These are phyloP conservation scores for Pocillopora meandrina DNA, from an alignment of 92 coral and sea anemone species.

Conservation along the genomic window DNA sequence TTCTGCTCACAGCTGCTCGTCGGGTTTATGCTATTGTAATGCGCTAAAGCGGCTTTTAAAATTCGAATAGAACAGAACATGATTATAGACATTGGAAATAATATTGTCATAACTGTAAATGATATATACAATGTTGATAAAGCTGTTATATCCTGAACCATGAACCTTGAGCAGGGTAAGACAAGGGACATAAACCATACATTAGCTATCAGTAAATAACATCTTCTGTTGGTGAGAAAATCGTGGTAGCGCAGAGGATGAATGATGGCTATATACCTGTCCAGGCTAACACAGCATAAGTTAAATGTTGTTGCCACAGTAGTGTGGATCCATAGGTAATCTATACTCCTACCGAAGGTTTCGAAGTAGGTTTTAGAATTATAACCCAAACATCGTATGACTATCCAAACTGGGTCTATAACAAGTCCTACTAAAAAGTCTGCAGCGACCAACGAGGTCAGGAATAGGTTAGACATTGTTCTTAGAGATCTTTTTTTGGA, in stretches of 20 bases:
- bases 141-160: neutral
- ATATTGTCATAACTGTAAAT: neutral
- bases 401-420: constrained; percentile 1
- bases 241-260: constrained; percentile 3
- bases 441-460: neutral
- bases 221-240: neutral
- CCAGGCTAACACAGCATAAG: constrained; percentile 11
- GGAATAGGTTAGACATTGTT: constrained; percentile 1
- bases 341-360: neutral
- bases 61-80: neutral
- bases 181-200: neutral
- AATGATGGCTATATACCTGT: neutral
- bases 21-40: neutral
- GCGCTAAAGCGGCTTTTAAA: neutral
- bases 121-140: neutral
- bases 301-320: constrained; percentile 2
- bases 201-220: neutral
- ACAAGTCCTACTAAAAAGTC: constrained; percentile 4
- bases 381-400: neutral
- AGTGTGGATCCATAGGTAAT: neutral
- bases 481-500: neutral
- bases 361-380: no score
- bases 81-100: neutral
- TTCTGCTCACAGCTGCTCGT: neutral
- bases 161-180: constrained; percentile 3